A percentile compares a stretch with the other conserved stretches of the same genome.
Conservation (phyloP, 1,140 invertebrate species). For the Pogonognathellus flavescens region DNA sequence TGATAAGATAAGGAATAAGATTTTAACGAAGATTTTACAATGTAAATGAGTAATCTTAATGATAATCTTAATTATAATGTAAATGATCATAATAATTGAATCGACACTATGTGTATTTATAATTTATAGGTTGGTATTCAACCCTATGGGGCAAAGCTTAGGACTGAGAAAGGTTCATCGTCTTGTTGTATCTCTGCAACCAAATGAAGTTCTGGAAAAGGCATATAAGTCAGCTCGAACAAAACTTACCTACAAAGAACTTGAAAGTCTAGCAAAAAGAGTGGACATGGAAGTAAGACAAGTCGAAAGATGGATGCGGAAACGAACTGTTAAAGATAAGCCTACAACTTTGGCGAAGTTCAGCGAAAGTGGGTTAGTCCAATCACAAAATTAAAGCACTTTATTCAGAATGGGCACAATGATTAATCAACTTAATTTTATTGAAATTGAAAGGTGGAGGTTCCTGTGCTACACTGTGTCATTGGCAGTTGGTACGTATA, state of each 20-base stretch:
- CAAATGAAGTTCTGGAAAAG: slow-evolving; percentile 80
- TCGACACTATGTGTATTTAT: slow-evolving; percentile 46
- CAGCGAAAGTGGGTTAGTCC: slow-evolving; percentile 82
- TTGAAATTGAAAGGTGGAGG: slow-evolving; percentile 78
- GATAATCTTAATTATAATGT: too few relatives aligned
- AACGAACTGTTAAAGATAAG: slow-evolving; percentile 84
- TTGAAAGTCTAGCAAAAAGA: slow-evolving; percentile 85
- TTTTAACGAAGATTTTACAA: too few relatives aligned
- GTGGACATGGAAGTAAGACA: slow-evolving; percentile 88
- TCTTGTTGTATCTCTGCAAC: slow-evolving; percentile 73
- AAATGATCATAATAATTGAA: slow-evolving; percentile 26
- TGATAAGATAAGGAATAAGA: too few relatives aligned
- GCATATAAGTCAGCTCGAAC: slow-evolving; percentile 78
- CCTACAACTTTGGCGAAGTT: slow-evolving; percentile 92
- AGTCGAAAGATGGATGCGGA: slow-evolving; percentile 90
- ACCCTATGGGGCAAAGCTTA: slow-evolving; percentile 81
- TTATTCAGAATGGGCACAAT: too few relatives aligned
- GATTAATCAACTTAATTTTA: too few relatives aligned
- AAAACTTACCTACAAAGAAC: slow-evolving; percentile 83
- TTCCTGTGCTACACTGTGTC: slow-evolving; percentile 88
- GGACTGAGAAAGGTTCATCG: slow-evolving; percentile 79
- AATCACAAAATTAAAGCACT: too few relatives aligned
- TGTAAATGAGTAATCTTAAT: too few relatives aligned
- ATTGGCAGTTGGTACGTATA: slow-evolving; percentile 85
- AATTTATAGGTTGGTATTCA: slow-evolving; percentile 80